Evolutionary conservation across 1,140 invertebrate species (phyloP).

Genomic region (Cotesia chilonis): DNA sequence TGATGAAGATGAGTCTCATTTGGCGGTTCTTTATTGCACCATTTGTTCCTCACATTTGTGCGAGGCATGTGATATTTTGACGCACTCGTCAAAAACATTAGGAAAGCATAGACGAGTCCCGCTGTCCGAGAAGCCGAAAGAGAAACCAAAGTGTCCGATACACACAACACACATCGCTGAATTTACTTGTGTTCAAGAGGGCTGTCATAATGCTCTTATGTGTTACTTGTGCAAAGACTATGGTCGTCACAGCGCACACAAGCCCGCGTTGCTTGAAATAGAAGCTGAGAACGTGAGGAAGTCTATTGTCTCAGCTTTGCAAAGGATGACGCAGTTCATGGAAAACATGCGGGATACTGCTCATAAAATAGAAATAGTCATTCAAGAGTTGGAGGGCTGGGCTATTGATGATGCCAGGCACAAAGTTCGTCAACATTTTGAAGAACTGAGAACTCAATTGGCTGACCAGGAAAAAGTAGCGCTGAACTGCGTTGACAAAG

Average conservation of each 20-base stretch:
- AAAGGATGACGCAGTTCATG: slow-evolving; percentile 69
- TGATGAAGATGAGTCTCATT: slow-evolving; percentile 71
- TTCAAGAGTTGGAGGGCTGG: slow-evolving; percentile 60
- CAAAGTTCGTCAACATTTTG: slow-evolving; percentile 69
- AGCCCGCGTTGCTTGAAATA: slow-evolving; percentile 69
- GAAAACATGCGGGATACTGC: slow-evolving; percentile 70
- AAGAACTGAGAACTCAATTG: slow-evolving; percentile 66
- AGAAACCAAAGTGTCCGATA: slow-evolving; percentile 70
- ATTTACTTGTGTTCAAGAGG: slow-evolving; percentile 71
- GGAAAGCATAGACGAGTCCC: slow-evolving; percentile 70
- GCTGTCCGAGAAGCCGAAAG: slow-evolving; percentile 70
- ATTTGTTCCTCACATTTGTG: slow-evolving; percentile 71
- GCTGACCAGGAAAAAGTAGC: slow-evolving; percentile 70
- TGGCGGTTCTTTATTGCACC: slow-evolving; percentile 71
- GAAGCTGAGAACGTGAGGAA: slow-evolving; percentile 70
- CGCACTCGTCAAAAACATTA: slow-evolving; percentile 70
- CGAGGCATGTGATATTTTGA: slow-evolving; percentile 68
- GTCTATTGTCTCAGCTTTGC: slow-evolving; percentile 65
- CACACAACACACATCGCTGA: slow-evolving; percentile 71
- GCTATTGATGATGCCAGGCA: slow-evolving; percentile 55
- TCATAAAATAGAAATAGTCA: slow-evolving; percentile 64
- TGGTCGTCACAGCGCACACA: slow-evolving; percentile 69
- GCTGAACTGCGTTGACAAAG: slow-evolving; percentile 69
- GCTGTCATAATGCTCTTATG: slow-evolving; percentile 67
- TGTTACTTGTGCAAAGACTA: slow-evolving; percentile 74